These are phyloP conservation scores for Blastobasis adustella DNA, from an alignment of 2,888 invertebrate genomes.

Conservation along the genomic window DNA sequence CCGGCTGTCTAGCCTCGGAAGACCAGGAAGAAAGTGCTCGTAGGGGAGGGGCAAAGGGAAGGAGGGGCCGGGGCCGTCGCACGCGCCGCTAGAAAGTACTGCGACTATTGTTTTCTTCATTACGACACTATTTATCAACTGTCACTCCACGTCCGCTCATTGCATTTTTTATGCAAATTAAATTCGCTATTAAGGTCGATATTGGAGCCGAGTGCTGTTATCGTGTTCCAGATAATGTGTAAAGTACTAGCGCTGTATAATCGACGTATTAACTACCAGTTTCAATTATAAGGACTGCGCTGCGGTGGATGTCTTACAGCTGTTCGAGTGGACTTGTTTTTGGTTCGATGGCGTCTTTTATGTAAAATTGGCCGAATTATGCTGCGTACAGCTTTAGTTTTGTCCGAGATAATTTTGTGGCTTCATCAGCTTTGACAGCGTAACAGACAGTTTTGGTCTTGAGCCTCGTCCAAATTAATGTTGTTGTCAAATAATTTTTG, in stretches of 20 bases:
- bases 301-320: too few relatives aligned
- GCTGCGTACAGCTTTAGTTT: too few relatives aligned
- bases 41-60: slow-evolving; percentile 11
- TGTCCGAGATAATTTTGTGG: too few relatives aligned
- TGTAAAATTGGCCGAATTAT: too few relatives aligned
- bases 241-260: slow-evolving; percentile 7
- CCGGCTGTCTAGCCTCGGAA: too few relatives aligned
- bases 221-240: slow-evolving; percentile 9
- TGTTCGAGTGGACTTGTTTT: too few relatives aligned
- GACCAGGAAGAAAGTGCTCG: slow-evolving; percentile 16
- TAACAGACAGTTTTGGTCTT: too few relatives aligned
- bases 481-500: too few relatives aligned
- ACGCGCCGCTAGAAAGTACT: slow-evolving; percentile 62
- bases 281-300: too few relatives aligned
- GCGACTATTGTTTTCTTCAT: slow-evolving; percentile 63
- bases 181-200: slow-evolving; percentile 18
- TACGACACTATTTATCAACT: slow-evolving; percentile 63
- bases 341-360: too few relatives aligned
- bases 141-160: slow-evolving; percentile 45
- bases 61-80: slow-evolving; percentile 27
- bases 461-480: too few relatives aligned
- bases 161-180: slow-evolving; percentile 56
- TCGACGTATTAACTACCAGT: slow-evolving; percentile 9
- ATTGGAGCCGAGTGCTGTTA: slow-evolving; percentile 18
- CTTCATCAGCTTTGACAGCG: too few relatives aligned